Evolutionary conservation across 2,113 vertebrate genomes (phyloP), one percentile per base, ranked within the genome.

Genomic region (human): DNA sequence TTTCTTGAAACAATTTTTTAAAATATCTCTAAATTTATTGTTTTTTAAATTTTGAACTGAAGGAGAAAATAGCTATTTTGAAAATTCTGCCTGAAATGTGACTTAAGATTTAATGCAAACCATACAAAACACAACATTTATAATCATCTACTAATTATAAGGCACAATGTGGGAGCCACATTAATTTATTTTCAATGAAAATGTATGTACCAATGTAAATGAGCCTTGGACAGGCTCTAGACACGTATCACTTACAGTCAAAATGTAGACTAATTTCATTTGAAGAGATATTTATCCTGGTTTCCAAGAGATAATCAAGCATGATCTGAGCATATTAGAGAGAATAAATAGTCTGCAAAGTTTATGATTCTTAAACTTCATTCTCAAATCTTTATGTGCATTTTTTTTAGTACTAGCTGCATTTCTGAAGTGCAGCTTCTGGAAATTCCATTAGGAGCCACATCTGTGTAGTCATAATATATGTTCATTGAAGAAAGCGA

Each of bases 401-500:
- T 95, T 76, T 81, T 66, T 87, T 96, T 93, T 32, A 95, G n/a
- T 50, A 85, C 30, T 50, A 80, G 57, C 40, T 96, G 25, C 96
- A 85, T 94, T 96, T 97, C 93, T 97, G 40, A 97, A 97, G 59
- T 92, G 66, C 81, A 92, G 52, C 75, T 96, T 95, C 80, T 96
- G 82, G 38, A 96, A 97, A 96, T 97, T 93, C 72, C 50, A 94
- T 89, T 70, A 98, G 97, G n/a, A 96, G 32, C n/a, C 83, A 68
- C 70, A 96, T 87, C 92, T 96, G 70, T 64, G 35, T 57, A 72
- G 50, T 76, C 22, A 95, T 97, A 96, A 97, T 97, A 96, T 97
- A 97, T 94, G 83, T 94, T 96, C 92, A 86, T 85, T 81, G 89
- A 93, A 91, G 43, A 57, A 81, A 92, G n/a, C 79, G 64, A 61